phyloP scores from a whole-genome alignment of 2,888 invertebrate species.

The Sarcophaga variegata region DNA sequence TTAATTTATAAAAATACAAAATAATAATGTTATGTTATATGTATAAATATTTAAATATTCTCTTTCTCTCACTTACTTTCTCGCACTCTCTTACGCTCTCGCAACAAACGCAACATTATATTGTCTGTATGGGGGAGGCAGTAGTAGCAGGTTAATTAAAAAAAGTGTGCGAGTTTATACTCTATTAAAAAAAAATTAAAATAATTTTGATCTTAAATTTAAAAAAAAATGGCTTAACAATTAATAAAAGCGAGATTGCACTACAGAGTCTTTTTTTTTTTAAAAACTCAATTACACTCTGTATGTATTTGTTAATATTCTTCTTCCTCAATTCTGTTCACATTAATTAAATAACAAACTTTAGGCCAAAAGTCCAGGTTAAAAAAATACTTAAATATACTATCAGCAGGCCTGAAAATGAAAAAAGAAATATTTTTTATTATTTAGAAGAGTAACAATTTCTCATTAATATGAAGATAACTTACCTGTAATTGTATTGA shows the following conservation, averaged over 20 bases:
- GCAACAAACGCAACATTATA: neutral
- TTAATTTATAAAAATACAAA: conserved; percentile 49
- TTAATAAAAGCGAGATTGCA: conserved; percentile 75
- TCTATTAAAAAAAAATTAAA: conserved; percentile 33
- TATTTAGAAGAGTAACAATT: neutral
- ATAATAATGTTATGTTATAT: conserved; percentile 20
- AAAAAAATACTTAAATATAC: conserved; percentile 51
- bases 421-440: conserved; percentile 30
- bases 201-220: conserved; percentile 23
- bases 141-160: conserved; percentile 42
- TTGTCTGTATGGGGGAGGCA: conserved; percentile 19
- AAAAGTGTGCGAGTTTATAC: conserved; percentile 34
- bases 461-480: neutral
- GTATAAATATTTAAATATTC: neutral
- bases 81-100: neutral
- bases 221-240: conserved; percentile 62
- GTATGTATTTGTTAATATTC: conserved; percentile 26
- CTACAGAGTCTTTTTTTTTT: conserved; percentile 70
- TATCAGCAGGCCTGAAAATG: conserved; percentile 77
- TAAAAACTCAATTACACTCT: conserved; percentile 61
- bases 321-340: conserved; percentile 1
- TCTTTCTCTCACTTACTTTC: conserved; percentile 37
- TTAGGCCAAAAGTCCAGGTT: conserved; percentile 70
- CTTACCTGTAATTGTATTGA: conserved; percentile 81
- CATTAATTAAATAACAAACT: conserved; percentile 47